Base-by-base conservation (phyloP, 2,888 invertebrate genomes). In the Uropetala carovei region DNA sequence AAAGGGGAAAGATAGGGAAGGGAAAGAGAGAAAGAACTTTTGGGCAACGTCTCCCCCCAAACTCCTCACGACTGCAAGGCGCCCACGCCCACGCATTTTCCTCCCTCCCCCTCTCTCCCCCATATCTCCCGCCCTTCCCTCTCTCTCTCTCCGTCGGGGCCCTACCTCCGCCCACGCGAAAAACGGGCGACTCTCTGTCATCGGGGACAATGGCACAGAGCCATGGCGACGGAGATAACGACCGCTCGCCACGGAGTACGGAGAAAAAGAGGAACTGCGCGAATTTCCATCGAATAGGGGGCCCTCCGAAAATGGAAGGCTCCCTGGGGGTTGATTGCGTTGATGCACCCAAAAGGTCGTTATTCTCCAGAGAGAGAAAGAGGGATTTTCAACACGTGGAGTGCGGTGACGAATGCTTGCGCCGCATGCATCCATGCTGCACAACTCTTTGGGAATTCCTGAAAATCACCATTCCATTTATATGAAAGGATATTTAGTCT, bases 141-240 rank as follows among this genome's bases (percentile, higher is more conserved):
- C 3, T 4, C 56, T n/a, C 30, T 7, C 16, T 82, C 58, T 22
- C 64, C 13, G 22, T 75, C 22, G 22, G 75, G 22, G 75, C 89
- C 43, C 22, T 59, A 57, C 16, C 43, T 43, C 14, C 22, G 22
- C 22, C 75, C 75, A 22, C 22, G 22, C 11, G 22, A 68, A 64
- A 64, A 9, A 68, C 22, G 75, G 22, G 18, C 11, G 75, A 22
- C 75, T 75, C 75, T 75, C 27, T 13, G 75, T 75, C 75, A 75
- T 75, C 75, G 75, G 75, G 75, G 75, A 75, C 75, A 75, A 75
- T 75, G 75, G 75, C 75, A 75, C 75, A 27, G 13, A 11, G 75
- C 22, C 75, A 75, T n/a, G 68, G 68, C 18, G 68, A 68, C 68
- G 22, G 68, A 68, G 68, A 68, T 68, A 68, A 68, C 68, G 68